Conservation (phyloP, 2,888 invertebrate genomes). For the Monopis laevigella region DNA sequence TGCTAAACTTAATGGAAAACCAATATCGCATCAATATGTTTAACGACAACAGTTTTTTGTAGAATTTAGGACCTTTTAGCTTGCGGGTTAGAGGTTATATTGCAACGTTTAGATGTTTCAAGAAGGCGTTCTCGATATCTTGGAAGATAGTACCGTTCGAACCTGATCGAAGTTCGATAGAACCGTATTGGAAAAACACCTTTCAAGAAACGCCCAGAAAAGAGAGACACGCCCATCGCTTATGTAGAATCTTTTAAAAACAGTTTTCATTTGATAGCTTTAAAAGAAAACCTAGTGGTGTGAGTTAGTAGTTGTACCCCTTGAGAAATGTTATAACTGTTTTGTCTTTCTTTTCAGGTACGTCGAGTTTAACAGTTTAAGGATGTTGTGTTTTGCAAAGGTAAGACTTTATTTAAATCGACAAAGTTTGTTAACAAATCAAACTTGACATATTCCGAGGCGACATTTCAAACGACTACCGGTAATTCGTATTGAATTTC, state of each 20-base stretch:
- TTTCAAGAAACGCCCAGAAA: slow-evolving; percentile 47
- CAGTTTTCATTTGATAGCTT: background rate
- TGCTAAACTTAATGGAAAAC: slow-evolving; percentile 54
- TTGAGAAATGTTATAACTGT: slow-evolving; percentile 13
- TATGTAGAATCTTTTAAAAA: slow-evolving; percentile 28
- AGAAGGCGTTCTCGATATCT: slow-evolving; percentile 66
- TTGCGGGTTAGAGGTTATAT: slow-evolving; percentile 32
- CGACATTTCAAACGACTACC: slow-evolving; percentile 39
- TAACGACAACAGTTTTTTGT: slow-evolving; percentile 33
- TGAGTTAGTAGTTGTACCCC: background rate
- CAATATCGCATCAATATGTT: slow-evolving; percentile 66
- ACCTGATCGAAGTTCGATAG: slow-evolving; percentile 60
- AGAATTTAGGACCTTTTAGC: background rate
- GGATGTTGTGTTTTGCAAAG: slow-evolving; percentile 48
- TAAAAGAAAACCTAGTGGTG: background rate
- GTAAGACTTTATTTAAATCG: slow-evolving; percentile 31
- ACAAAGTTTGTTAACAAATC: too few species aligned
- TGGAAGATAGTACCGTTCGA: slow-evolving; percentile 48
- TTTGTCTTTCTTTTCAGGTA: slow-evolving; percentile 39
- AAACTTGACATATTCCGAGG: background rate
- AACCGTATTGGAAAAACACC: slow-evolving; percentile 56
- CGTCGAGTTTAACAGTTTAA: slow-evolving; percentile 28
- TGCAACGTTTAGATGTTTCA: slow-evolving; percentile 32
- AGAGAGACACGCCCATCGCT: slow-evolving; percentile 55
- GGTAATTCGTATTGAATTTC: slow-evolving; percentile 66